These are phyloP conservation scores for Gouania willdenowi DNA, from an alignment of 2,797 vertebrate genomes.

Conservation along the genomic window DNA sequence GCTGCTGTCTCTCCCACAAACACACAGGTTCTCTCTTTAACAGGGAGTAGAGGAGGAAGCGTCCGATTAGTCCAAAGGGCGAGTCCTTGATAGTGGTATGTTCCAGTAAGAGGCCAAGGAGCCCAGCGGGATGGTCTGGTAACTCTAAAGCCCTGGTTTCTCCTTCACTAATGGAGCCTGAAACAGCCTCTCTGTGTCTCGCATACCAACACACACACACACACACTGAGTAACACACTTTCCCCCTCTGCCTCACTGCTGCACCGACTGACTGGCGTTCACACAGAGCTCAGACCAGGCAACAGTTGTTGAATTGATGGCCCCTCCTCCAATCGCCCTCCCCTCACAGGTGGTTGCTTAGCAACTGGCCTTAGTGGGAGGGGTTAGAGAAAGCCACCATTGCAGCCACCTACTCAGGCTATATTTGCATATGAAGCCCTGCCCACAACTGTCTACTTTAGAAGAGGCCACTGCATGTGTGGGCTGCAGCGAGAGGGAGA, in stretches of 20 bases:
- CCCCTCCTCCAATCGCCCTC: slow-evolving; percentile 37
- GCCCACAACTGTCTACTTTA: slow-evolving; percentile 37
- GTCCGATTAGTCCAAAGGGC: slow-evolving; percentile 51
- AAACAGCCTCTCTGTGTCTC: slow-evolving; percentile 5
- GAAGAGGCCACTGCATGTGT: slow-evolving; percentile 37
- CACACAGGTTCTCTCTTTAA: slow-evolving; percentile 55
- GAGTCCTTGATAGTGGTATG: slow-evolving; percentile 35
- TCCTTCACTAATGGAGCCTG: slow-evolving; percentile 8
- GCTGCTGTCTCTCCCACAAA: slow-evolving; percentile 19
- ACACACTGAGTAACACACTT: slow-evolving; percentile 28
- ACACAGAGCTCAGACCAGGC: slow-evolving; percentile 62
- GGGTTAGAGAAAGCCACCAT: slow-evolving; percentile 36
- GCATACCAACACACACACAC: slow-evolving; percentile 14
- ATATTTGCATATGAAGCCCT: slow-evolving; percentile 66
- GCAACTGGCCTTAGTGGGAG: slow-evolving; percentile 69
- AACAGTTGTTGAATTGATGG: slow-evolving; percentile 71
- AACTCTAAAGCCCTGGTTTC: slow-evolving; percentile 41
- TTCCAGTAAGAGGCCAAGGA: slow-evolving; percentile 39
- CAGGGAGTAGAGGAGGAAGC: slow-evolving; percentile 15
- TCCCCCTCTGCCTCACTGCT: slow-evolving; percentile 27
- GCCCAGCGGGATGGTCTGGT: slow-evolving; percentile 27
- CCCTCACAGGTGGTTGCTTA: slow-evolving; percentile 46
- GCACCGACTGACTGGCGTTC: slow-evolving; percentile 55
- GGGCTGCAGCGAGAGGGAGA: slow-evolving; percentile 21
- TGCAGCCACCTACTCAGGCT: slow-evolving; percentile 61